Evolutionary conservation across 2,888 invertebrate species (phyloP), one percentile per base, ranked within the genome.

Genomic region (Hirtodrosophila alboralis): DNA sequence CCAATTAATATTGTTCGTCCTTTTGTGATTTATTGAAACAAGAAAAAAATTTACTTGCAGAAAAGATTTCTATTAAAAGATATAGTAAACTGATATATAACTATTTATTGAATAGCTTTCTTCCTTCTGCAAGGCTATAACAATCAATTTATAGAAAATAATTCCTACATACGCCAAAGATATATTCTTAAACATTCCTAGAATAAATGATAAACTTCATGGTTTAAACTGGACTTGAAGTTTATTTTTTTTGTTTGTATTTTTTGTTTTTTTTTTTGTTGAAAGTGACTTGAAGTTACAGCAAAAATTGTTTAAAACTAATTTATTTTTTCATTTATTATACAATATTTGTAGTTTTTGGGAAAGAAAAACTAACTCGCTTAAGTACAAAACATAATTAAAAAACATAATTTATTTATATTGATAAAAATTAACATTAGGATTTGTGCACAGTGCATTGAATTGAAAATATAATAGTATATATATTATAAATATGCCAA

Each of bases 261-360:
- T n/a, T n/a, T n/a, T n/a, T n/a, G n/a, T n/a, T n/a, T n/a, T n/a
- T n/a, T n/a, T n/a, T n/a, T 3, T 18, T 67, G 33, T 43, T 58
- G 52, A 63, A 59, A 65, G 64, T 73, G 64, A 77, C 47, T 77
- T 73, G 54, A 58, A 68, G 75, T 81, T 84, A 81, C 75, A 84
- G 78, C 61, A 66, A 60, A 66, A 74, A 54, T n/a, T 61, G 33
- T 63, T 63, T 57, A 66, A 69, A 81, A 58, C 51, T 66, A 77
- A 66, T 38, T 30, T 57, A 70, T 40, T 58, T 59, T 59, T 41
- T 21, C 18, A 4, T 21, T 21, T 23, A 43, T 44, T 52, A 27
- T 51, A 51, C 59, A 10, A 52, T 57, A 31, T 34, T 53, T 40
- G n/a, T n/a, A 44, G 18, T 48, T 59, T n/a, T n/a, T n/a, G n/a